phyloP scores from a whole-genome alignment of 2,797 vertebrate genomes.

The Lycodopsis pacificus region DNA sequence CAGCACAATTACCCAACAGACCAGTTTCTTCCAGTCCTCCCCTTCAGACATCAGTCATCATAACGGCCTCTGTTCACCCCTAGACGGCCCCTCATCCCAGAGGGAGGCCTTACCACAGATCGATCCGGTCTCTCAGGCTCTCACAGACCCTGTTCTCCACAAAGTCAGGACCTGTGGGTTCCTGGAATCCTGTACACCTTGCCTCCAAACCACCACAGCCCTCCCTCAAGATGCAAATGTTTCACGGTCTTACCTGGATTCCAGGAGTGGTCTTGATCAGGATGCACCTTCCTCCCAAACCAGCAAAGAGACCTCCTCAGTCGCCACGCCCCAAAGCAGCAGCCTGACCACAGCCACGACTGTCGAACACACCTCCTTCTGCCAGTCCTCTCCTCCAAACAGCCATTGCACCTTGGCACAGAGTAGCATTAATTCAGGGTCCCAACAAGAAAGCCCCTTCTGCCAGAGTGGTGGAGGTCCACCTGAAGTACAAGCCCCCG shows the following conservation, averaged over 20 bases:
- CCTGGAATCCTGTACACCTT: neutral
- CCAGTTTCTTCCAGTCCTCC: neutral
- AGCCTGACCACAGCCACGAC: neutral
- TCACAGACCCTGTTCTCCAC: neutral
- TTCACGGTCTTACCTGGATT: neutral
- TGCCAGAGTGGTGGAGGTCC: neutral
- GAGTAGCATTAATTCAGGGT: neutral
- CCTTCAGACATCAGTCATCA: neutral
- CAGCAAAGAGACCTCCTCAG: constrained; percentile 5
- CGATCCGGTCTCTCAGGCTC: constrained; percentile 4
- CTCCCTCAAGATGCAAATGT: neutral
- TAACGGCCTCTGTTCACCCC: no score
- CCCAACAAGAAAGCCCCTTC: neutral
- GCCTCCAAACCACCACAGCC: neutral
- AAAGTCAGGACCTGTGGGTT: neutral
- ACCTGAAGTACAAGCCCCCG: neutral
- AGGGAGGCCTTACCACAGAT: neutral
- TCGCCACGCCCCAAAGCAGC: constrained; percentile 10
- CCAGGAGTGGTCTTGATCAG: neutral
- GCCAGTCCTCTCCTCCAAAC: neutral
- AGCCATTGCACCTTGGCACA: neutral
- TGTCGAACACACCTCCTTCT: constrained; percentile 1
- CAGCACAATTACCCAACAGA: constrained; percentile 9
- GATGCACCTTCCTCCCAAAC: constrained; percentile 2
- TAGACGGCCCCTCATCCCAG: neutral